Percentiles rank a stretch among this genome's conserved stretches.
Evolutionary conservation across 2,888 invertebrate genomes (phyloP).

Genomic region (Drosophila vallismaia): DNA sequence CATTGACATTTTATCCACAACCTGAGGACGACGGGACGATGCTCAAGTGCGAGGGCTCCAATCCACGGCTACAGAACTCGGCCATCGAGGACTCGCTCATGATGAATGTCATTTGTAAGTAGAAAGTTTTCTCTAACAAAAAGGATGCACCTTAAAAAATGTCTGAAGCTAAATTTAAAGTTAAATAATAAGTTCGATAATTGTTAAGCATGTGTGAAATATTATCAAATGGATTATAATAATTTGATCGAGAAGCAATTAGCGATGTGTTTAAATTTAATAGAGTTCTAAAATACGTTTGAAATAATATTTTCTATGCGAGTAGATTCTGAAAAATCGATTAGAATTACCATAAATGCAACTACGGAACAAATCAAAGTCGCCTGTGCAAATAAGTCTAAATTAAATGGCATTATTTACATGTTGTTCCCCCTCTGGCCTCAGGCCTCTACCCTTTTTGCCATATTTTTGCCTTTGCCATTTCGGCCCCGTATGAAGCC

Average conservation of each 20-base stretch:
- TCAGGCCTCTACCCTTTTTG: neutral
- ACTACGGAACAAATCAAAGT: constrained; percentile 63
- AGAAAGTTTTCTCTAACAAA: constrained; percentile 38
- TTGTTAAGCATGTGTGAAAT: too few species aligned
- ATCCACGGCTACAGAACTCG: constrained; percentile 90
- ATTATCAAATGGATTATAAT: too few species aligned
- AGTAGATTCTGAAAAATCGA: constrained; percentile 15
- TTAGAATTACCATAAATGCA: constrained; percentile 68
- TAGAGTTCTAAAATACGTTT: neutral
- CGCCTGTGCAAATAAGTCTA: constrained; percentile 66
- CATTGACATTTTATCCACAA: constrained; percentile 90
- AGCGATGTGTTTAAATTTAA: too few species aligned
- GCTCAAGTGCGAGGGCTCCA: constrained; percentile 93
- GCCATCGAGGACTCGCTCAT: constrained; percentile 92
- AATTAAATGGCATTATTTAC: constrained; percentile 71
- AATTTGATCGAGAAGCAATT: too few species aligned
- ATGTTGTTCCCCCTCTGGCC: neutral
- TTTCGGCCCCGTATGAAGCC: constrained; percentile 38
- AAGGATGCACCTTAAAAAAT: constrained; percentile 1
- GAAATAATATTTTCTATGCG: neutral
- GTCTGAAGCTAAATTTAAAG: too few species aligned
- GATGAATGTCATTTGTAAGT: constrained; percentile 96
- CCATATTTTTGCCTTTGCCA: constrained; percentile 1
- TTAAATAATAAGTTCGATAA: too few species aligned
- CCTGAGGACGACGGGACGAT: constrained; percentile 94